Evolutionary conservation across 1,140 invertebrate species (phyloP).

Genomic region (Rhagoletis zephyria): DNA sequence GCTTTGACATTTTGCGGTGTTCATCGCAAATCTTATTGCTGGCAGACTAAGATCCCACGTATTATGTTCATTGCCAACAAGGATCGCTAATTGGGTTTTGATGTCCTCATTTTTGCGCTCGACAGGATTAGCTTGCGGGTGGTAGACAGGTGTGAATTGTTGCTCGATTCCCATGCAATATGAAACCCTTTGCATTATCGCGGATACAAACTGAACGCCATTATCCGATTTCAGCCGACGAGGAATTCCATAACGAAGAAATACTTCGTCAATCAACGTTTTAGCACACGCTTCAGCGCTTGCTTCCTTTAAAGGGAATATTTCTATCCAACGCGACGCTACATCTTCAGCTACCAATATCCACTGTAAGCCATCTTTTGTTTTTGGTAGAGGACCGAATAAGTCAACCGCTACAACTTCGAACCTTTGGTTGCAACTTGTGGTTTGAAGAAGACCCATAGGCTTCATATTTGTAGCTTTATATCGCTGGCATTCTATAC

Average conservation of each 20-base stretch:
- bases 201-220: conserved; percentile 53
- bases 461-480: conserved; percentile 61
- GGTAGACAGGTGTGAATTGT: conserved; percentile 67
- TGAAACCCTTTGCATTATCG: conserved; percentile 67
- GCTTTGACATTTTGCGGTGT: conserved; percentile 52
- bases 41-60: too few species aligned
- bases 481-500: conserved; percentile 62
- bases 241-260: conserved; percentile 53
- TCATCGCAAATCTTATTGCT: conserved; percentile 41
- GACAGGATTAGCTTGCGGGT: conserved; percentile 71
- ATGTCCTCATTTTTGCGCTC: conserved; percentile 72
- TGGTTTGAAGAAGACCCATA: conserved; percentile 58
- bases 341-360: conserved; percentile 62
- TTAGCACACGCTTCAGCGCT: conserved; percentile 37
- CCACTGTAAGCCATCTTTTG: conserved; percentile 55
- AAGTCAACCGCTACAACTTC: conserved; percentile 58
- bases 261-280: conserved; percentile 45
- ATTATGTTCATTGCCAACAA: conserved; percentile 20
- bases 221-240: conserved; percentile 54
- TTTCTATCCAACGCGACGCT: conserved; percentile 59
- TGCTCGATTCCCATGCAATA: conserved; percentile 66
- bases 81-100: conserved; percentile 70
- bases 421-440: conserved; percentile 57
- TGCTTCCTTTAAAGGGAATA: conserved; percentile 57
- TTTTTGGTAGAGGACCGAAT: too few species aligned